Evolutionary conservation across 2,113 vertebrate species (phyloP), one percentile per base, ranked within the genome.

Genomic region (Edolisoma coerulescens): DNA sequence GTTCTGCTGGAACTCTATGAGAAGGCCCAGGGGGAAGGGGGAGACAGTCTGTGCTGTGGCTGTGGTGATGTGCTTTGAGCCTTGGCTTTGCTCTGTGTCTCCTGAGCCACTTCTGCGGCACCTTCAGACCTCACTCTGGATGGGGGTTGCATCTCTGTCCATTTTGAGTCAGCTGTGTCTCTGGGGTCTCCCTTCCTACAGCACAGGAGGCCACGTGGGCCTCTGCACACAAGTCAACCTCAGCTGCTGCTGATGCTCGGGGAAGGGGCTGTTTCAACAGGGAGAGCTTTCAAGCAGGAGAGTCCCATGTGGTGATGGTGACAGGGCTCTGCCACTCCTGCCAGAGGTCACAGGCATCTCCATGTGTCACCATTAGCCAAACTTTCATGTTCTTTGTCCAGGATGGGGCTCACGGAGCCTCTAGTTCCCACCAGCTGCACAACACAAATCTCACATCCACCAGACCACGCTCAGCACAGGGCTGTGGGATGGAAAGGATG

Each of bases 121-220:
- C n/a, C 56, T 82, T 53, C 71, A 37, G n/a, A 16, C 18, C 42
- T 75, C 16, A 4, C 16, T 24, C 60, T 42, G 57, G 30, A 3
- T 24, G 60, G 21, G 7, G 13, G 2, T 13, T 60, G 8, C 56
- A 37, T 1, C 30, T 44, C 63, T 30, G 13, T 32, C 8, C 14
- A 6, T 42, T 65, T 35, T 57, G 32, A 49, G 47, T 12, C 12
- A 44, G 26, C 56, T 75, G 12, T 49, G 49, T 32, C 45, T 33
- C 13, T 30, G n/a, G 24, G 18, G 13, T 47, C 10, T 71, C 42
- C 33, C 33, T 70, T 65, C 57, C 45, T n/a, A 12, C 13, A 32
- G 35, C 10, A 23, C 2, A 1, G 28, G 61, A n/a, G 28, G 37
- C 30, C 0, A 0, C 0, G 1, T 42, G 61, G 23, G 26, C 16